A percentile compares a stretch with the other conserved stretches of the same genome.
Conservation (phyloP, 23 tunicate species). For the Trididemnum clinides region DNA sequence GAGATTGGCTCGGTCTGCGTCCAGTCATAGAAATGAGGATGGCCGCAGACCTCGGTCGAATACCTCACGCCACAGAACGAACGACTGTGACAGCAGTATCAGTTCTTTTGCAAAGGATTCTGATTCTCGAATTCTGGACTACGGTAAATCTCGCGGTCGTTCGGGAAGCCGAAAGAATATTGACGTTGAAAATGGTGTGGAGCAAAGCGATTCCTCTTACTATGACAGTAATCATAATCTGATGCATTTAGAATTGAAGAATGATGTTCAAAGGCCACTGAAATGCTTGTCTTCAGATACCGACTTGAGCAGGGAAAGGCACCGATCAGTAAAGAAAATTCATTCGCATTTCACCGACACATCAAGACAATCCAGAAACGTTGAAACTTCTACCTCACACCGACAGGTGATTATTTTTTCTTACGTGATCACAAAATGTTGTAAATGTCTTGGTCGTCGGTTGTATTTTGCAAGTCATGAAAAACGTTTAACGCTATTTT, state of each 20-base stretch:
- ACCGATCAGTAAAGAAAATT: neutral
- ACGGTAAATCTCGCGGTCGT: neutral
- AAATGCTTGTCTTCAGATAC: neutral
- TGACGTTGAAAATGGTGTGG: neutral
- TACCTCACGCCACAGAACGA: neutral
- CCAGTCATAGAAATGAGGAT: neutral
- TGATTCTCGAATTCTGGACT: neutral
- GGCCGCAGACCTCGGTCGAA: neutral
- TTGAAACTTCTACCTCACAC: no score
- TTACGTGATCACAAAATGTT: no score
- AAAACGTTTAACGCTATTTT: no score
- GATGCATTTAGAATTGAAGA: neutral
- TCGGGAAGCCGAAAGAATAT: neutral
- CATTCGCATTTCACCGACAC: neutral
- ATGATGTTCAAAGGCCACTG: neutral
- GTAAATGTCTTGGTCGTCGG: no score
- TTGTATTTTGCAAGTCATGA: no score
- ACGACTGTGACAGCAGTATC: neutral
- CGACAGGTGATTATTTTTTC: no score
- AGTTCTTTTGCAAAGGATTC: neutral
- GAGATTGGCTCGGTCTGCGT: slow-evolving; percentile 35
- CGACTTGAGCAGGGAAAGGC: neutral
- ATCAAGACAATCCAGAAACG: neutral
- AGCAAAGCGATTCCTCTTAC: neutral
- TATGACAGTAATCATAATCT: slow-evolving; percentile 7